Base-by-base conservation (phyloP, 2,797 vertebrate genomes). In the Salmo trutta region DNA sequence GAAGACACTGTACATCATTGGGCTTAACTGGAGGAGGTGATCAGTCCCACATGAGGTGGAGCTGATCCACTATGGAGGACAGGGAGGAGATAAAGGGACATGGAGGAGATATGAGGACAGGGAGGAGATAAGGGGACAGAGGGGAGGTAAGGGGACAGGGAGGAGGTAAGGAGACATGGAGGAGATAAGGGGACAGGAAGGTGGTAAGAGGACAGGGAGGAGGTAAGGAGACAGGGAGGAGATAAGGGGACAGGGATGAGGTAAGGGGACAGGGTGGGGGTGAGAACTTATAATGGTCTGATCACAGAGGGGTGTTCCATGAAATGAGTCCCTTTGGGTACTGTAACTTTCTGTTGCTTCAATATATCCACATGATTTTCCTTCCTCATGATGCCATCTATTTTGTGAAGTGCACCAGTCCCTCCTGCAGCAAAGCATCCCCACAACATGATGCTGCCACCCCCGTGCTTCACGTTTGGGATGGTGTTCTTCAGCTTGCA, bases 11-110 rank as follows among this genome's bases (percentile, higher is more conserved):
- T 47, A 47, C 41, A 47, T 3, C 41, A 47, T 12, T 47, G 89
- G 76, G 82, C 75, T 31, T 47, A 47, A 47, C 41, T 47, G 3
- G 10, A 47, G 41, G 81, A 89, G 86, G 92, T 92, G 90, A 94
- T 93, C 92, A 91, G 90, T 94, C 93, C 94, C 87, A 76, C 19
- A 87, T 52, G 83, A 90, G 86, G 84, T 85, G 85, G 81, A 80
- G 78, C 82, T 87, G 47, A 53, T 81, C 85, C 84, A 79, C 83
- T 41, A 41, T 77, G n/a, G 79, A 67, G 78, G 64, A 51, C 82
- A 64, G n/a, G 77, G 75, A 86, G 83, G 15, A 27, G 64, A 27
- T 21, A 77, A 83, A 80, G 80, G 77, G 83, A 83, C 75, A 59
- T 6, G 17, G 54, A 59, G 16, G 19, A 21, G 56, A 10, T n/a